Percentiles rank a stretch among this genome's conserved stretches.
Evolutionary conservation across 2,888 invertebrate genomes (phyloP).

Genomic region (Rhagonycha fulva): DNA sequence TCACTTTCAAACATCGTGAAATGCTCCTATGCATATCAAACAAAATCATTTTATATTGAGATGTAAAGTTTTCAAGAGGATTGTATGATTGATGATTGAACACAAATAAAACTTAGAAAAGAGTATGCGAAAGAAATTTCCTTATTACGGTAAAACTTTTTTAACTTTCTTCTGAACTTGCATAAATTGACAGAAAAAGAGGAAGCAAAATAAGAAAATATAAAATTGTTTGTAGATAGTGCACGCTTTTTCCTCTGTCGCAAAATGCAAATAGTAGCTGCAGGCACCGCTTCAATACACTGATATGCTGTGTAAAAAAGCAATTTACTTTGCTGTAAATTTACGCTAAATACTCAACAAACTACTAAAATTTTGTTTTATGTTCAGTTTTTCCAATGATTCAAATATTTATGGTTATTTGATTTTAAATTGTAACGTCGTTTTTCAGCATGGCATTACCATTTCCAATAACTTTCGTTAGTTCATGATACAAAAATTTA

Average conservation of each 20-base stretch:
- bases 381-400: background rate
- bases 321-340: background rate
- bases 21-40: background rate
- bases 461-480: background rate
- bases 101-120: background rate
- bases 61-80: background rate
- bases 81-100: background rate
- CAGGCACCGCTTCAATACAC: slow-evolving; percentile 1
- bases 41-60: background rate
- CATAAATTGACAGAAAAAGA: background rate
- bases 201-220: background rate
- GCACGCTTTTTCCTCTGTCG: background rate
- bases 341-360: slow-evolving; percentile 11
- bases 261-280: slow-evolving; percentile 12
- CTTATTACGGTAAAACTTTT: background rate
- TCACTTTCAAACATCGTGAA: background rate
- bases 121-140: background rate
- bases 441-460: background rate
- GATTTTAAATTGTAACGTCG: background rate
- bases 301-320: slow-evolving; percentile 9
- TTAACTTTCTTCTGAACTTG: background rate
- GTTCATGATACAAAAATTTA: background rate
- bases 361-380: slow-evolving; percentile 3
- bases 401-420: background rate
- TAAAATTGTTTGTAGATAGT: background rate